A percentile compares a stretch with the other conserved stretches of the same genome.
These are phyloP conservation scores for Hylia prasina DNA, from an alignment of 2,113 vertebrate species.

Conservation along the genomic window DNA sequence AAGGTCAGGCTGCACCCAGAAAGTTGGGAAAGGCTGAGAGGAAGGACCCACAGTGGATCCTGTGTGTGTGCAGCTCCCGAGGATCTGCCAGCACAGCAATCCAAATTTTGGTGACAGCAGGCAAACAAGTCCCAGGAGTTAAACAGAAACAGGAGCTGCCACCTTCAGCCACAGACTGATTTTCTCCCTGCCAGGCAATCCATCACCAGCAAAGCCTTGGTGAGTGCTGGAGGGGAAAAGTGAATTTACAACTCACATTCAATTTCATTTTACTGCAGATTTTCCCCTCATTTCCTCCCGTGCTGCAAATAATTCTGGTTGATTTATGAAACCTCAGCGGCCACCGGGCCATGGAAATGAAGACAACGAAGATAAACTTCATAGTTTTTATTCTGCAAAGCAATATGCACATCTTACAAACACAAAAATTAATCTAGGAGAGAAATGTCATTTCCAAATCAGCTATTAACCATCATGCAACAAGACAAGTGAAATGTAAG, in stretches of 20 bases:
- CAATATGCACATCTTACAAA: constrained; percentile 81
- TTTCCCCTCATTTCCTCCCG: background rate
- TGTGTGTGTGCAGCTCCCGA: background rate
- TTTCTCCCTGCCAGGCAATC: background rate
- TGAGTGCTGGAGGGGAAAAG: background rate
- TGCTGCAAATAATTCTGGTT: accelerated
- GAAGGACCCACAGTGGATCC: background rate
- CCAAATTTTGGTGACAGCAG: background rate
- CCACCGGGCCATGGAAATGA: background rate
- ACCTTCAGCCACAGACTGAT: background rate
- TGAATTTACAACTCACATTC: background rate
- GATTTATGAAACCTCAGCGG: background rate
- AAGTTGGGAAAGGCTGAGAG: background rate
- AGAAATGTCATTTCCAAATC: constrained; percentile 76
- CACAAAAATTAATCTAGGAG: constrained; percentile 75
- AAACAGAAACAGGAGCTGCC: background rate
- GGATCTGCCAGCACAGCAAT: background rate
- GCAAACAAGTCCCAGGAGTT: background rate
- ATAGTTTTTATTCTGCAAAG: constrained; percentile 79
- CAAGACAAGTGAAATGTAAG: constrained; percentile 70
- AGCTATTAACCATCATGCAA: constrained; percentile 80
- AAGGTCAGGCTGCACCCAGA: background rate
- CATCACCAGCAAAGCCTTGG: background rate
- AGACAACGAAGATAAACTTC: constrained; percentile 31
- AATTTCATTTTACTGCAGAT: background rate